A percentile compares a stretch with the other conserved stretches of the same genome.
These are phyloP conservation scores for Drosophila sordidula DNA, from an alignment of 2,888 invertebrate genomes.

Conservation along the genomic window DNA sequence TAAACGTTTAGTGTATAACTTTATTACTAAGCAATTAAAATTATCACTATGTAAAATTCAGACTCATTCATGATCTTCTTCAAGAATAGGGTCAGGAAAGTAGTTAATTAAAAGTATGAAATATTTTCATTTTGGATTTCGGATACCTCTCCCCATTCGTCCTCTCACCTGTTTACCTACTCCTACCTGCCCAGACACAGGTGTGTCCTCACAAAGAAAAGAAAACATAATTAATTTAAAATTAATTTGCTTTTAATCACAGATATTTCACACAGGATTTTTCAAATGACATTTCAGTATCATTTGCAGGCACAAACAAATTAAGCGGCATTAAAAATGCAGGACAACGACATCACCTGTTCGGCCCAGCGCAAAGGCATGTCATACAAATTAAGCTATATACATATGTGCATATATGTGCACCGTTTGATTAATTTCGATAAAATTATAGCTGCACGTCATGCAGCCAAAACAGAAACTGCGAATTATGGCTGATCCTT, in stretches of 20 bases:
- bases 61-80: no score
- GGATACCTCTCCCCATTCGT: no score
- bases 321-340: slow-evolving; percentile 57
- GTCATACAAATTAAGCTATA: slow-evolving; percentile 51
- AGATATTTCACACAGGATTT: slow-evolving; percentile 13
- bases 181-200: background rate
- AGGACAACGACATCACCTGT: slow-evolving; percentile 30
- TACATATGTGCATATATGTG: background rate
- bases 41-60: no score
- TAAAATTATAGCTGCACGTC: slow-evolving; percentile 26
- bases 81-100: no score
- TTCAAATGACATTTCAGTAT: slow-evolving; percentile 18
- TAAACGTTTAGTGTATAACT: no score
- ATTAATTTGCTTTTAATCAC: slow-evolving; percentile 69
- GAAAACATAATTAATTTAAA: slow-evolving; percentile 57
- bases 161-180: background rate
- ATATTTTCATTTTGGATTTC: no score
- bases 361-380: background rate
- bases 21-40: no score
- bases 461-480: background rate
- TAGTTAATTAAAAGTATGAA: no score
- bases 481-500: background rate
- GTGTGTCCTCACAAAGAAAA: background rate
- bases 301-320: slow-evolving; percentile 57
- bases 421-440: slow-evolving; percentile 66